Base-by-base conservation (phyloP, 1,140 invertebrate genomes). In the Drosophila sucinea region DNA sequence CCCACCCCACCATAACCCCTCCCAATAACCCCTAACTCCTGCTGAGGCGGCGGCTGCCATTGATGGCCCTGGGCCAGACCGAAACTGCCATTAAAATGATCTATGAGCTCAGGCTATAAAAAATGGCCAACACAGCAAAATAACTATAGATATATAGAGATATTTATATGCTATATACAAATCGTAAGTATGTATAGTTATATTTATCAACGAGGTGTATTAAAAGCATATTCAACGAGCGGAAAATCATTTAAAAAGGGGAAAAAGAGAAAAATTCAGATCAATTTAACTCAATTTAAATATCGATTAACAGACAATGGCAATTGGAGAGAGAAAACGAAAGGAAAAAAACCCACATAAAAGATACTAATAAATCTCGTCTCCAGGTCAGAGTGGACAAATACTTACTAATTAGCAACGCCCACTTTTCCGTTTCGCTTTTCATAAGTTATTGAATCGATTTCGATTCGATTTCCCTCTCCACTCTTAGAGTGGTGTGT, bases 281-380 rank as follows among this genome's bases (percentile, higher is more conserved):
- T n/a, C 44, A 51, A 51, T 51, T 51, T 51, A 51, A 51, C 44
- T 71, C 62, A 65, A 72, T 85, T 85, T 75, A 81, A 78, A 85
- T 85, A 71, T 67, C 77, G 61, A 85, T 78, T 85, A 78, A 78
- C 67, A 67, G 80, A 77, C 68, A 75, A 56, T 33, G 54, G 40
- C 44, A 51, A 38, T 17, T 40, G 35, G 57, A 64, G 25, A 25
- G 7, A 27, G 44, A 51, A 27, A 51, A 23, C 41, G 41, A 62
- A 6, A 47, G 57, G 27, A 23, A 65, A 56, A 58, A 51, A 23
- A 2, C 30, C 35, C 11, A 58, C 40, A 58, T 51, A 51, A 51
- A 51, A 27, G 44, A 27, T 10, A 60, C 17, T 75, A 68, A 76
- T 76, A 76, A 75, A 76, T 65, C 68, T 69, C 38, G 56, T 29